Evolutionary conservation across 2,888 invertebrate species (phyloP), one percentile per base, ranked within the genome.

Genomic region (Caenorhabditis panamensis): DNA sequence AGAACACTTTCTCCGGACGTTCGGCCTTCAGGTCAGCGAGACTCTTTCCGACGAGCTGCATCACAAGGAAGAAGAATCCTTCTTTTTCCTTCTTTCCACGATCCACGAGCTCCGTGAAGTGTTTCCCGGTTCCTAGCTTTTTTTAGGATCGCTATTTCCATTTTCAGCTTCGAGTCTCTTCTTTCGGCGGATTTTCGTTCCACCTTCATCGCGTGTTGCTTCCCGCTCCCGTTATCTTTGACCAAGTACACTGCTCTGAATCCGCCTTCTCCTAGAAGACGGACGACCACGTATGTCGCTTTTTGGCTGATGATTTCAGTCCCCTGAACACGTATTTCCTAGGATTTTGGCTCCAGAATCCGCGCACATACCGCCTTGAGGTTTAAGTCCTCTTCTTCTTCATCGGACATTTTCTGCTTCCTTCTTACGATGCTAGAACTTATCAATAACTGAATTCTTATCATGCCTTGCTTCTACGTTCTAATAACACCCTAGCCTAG

Each of bases 71-170:
- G 71, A 78, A 87, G 80, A 72, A 87, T 13, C 69, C 71, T 22
- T 77, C 73, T 31, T 63, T 68, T 11, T 86, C 86, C 24, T 84
- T 84, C 61, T 87, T 86, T 20, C 88, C 88, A 11, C 87, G 73
- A 71, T 89, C 89, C 16, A 83, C 56, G 62, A 89, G 86, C 9
- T 66, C 20, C 0, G 88, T 86, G 72, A 89, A 88, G 62, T 89
- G 89, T 22, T 83, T 69, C 24, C 78, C 81, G 9, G 51, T 51
- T 1, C 73, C 62, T n/a, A n/a, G 87, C 84, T 54, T 82, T 24
- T 64, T 88, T 88, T 72, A 88, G 76, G 54, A 88, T 88, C 18
- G 82, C 78, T 16, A 88, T 88, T 83, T 88, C 88, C 88, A 88
- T 88, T 62, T 88, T 88, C 5, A 88, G 84, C 53, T 88, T 88